Conservation (phyloP, 1,140 invertebrate genomes). For the Mamestra configurata region DNA sequence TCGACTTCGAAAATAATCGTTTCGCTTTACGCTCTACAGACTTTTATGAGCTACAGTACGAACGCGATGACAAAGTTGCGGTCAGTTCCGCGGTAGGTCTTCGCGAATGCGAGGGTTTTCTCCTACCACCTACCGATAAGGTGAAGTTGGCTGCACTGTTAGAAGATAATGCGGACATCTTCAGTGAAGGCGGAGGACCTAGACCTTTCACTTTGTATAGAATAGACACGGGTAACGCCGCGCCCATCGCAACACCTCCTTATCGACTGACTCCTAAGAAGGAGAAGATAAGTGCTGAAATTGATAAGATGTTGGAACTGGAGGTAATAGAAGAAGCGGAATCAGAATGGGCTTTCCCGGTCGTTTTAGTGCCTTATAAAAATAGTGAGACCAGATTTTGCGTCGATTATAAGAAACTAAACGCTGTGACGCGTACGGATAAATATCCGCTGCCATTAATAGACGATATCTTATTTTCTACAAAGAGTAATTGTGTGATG, state of each 20-base stretch:
- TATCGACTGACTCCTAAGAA: too few relatives aligned
- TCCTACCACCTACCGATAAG: neutral
- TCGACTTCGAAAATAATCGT: too few relatives aligned
- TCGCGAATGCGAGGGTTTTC: too few relatives aligned
- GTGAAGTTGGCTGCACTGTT: neutral
- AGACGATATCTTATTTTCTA: constrained; percentile 53
- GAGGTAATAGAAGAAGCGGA: constrained; percentile 76
- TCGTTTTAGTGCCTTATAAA: constrained; percentile 86
- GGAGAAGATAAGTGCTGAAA: too few relatives aligned
- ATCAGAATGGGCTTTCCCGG: constrained; percentile 82
- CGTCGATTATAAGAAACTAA: constrained; percentile 66
- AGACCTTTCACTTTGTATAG: too few relatives aligned
- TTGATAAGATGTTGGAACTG: constrained; percentile 8
- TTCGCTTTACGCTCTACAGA: too few relatives aligned
- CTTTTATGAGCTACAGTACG: too few relatives aligned
- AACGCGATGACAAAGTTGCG: too few relatives aligned
- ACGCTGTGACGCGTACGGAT: constrained; percentile 47
- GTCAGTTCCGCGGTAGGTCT: neutral
- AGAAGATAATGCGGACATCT: neutral
- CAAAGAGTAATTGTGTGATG: constrained; percentile 36
- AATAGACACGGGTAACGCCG: too few relatives aligned
- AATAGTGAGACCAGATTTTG: constrained; percentile 70
- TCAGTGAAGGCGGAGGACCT: constrained; percentile 47
- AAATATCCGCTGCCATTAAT: constrained; percentile 87
- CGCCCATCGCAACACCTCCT: too few relatives aligned